Base-by-base conservation (phyloP, 2,797 vertebrate species). In the Xerus rutilus region DNA sequence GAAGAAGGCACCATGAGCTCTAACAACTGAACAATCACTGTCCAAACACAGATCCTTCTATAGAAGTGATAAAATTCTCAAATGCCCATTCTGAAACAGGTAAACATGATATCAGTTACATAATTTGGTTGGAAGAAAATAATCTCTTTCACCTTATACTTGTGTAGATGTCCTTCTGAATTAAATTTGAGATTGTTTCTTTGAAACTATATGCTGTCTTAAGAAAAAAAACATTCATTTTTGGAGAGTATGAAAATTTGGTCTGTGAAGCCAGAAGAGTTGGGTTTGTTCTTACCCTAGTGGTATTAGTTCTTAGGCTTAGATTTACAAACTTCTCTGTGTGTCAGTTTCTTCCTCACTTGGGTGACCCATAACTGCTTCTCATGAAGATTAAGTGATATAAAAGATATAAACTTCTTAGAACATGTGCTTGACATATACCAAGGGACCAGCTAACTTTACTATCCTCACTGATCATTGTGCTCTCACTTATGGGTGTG, bases 171-270 rank as follows among this genome's bases (percentile, higher is more conserved):
- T 59, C 30, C 7, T 77, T 93, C 70, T 86, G 14, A 90, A 54
- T 79, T 15, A 86, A 85, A 88, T 85, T 90, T 54, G 93, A n/a
- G 54, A 49, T 54, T 65, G 85, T n/a, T n/a, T 35, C 23, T 32
- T 89, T 76, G 32, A 73, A 78, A 92, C 72, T 20, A 28, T 95
- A 94, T 14, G 57, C 25, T 65, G 6, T 87, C 7, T 69, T n/a
- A 86, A 18, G 74, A 10, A 2, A 10, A 39, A 86, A 1, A 11
- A 1, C 65, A n/a, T 67, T 3, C 17, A 62, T 43, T n/a, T 9
- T 5, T 73, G 21, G 35, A 62, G 3, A 28, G 17, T 25, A 39
- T 45, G n/a, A 76, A 96, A 84, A 72, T 25, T 25, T 59, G n/a
- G 21, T 3, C 28, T 81, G 14, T 62, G 15, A 23, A 70, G 30